Conservation (phyloP, 30 jellyfish, hydroid and myxozoan genomes). For the Aurelia sp. region DNA sequence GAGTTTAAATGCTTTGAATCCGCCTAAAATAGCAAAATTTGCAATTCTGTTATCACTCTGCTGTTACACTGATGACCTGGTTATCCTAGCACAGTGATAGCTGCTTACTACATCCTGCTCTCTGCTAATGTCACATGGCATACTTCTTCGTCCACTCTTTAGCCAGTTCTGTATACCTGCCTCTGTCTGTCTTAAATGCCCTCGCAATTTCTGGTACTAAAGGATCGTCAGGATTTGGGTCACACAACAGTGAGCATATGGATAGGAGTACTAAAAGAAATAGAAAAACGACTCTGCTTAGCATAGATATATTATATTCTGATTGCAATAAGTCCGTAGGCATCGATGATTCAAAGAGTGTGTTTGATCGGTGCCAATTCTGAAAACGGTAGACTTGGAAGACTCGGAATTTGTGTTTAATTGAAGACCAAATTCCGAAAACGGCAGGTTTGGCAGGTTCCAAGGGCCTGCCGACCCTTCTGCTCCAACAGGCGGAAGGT, state of each 20-base stretch:
- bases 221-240: constrained; percentile 99
- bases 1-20: constrained; percentile 15
- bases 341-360: too few relatives aligned
- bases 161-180: constrained; percentile 74
- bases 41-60: constrained; percentile 20
- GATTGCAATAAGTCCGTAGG: too few relatives aligned
- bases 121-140: constrained; percentile 78
- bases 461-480: too few relatives aligned
- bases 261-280: constrained; percentile 78
- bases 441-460: too few relatives aligned
- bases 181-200: constrained; percentile 72
- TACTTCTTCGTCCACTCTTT: constrained; percentile 93
- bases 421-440: too few relatives aligned
- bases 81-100: constrained; percentile 12
- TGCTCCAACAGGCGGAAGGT: too few relatives aligned
- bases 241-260: constrained; percentile 97
- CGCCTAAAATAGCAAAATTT: constrained; percentile 46
- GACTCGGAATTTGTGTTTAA: too few relatives aligned
- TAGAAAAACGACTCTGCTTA: too few relatives aligned
- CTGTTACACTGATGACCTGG: not conserved
- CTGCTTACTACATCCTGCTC: constrained; percentile 13
- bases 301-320: too few relatives aligned
- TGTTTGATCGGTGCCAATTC: too few relatives aligned
- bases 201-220: constrained; percentile 97
- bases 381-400: too few relatives aligned